Evolutionary conservation across 2,888 invertebrate genomes (phyloP).

Genomic region (Argyresthia goedartella): DNA sequence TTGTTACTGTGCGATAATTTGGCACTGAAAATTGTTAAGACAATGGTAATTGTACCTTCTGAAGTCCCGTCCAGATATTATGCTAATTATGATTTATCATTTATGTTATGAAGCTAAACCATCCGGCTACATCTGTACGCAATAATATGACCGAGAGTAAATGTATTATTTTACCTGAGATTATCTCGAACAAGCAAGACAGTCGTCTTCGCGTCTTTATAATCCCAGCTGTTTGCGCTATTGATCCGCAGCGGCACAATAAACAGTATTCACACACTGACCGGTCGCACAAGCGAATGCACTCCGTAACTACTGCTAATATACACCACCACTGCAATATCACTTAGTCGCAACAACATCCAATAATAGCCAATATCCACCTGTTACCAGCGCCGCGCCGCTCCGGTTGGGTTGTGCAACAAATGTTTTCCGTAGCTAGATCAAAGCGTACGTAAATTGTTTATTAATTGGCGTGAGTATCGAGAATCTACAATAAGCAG

Average conservation of each 20-base stretch:
- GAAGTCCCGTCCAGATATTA: no score
- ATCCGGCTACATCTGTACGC: no score
- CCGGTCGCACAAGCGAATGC: slow-evolving; percentile 30
- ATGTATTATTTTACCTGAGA: not conserved
- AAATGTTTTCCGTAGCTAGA: not conserved
- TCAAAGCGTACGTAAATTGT: not conserved
- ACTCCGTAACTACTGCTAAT: slow-evolving; percentile 30
- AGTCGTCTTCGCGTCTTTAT: not conserved
- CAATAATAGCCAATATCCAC: slow-evolving; percentile 45
- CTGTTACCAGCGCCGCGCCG: slow-evolving; percentile 30
- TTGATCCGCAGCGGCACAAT: slow-evolving; percentile 2
- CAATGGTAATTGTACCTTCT: no score
- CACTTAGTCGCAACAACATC: slow-evolving; percentile 18
- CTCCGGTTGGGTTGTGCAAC: not conserved
- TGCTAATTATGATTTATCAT: no score
- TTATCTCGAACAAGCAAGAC: not conserved
- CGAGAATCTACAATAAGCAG: slow-evolving; percentile 7
- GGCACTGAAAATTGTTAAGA: no score
- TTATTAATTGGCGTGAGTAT: not conserved
- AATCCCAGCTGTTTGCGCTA: not conserved
- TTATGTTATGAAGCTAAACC: no score
- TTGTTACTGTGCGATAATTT: no score
- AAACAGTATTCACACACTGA: slow-evolving; percentile 10
- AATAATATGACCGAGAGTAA: no score
- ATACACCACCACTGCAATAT: slow-evolving; percentile 38